Evolutionary conservation across 1,140 invertebrate species (phyloP).

Genomic region (Zaprionus lachaisei): DNA sequence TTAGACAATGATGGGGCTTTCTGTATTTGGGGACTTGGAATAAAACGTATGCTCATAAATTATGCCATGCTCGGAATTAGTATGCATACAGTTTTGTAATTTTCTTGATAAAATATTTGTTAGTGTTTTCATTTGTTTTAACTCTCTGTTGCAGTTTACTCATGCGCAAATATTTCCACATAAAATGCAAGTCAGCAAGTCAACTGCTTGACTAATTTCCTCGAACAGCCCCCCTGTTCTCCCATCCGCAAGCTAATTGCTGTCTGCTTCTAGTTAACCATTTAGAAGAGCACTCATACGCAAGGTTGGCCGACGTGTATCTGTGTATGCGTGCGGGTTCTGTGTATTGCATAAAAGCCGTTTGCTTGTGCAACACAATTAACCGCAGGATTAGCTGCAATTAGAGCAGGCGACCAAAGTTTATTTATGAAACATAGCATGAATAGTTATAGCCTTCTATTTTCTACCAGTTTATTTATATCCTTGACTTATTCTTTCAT

Average conservation of each 20-base stretch:
- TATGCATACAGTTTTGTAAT: slow-evolving; percentile 15
- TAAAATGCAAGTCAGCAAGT: slow-evolving; percentile 40
- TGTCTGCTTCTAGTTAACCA: slow-evolving; percentile 20
- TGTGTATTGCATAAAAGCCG: background rate
- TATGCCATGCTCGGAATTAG: slow-evolving; percentile 12
- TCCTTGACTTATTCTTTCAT: background rate
- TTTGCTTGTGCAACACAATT: slow-evolving; percentile 16
- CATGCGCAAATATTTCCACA: slow-evolving; percentile 25
- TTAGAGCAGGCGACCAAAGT: background rate
- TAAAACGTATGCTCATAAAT: slow-evolving; percentile 32
- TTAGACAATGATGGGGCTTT: too few species aligned
- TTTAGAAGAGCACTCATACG: slow-evolving; percentile 32
- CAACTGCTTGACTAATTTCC: slow-evolving; percentile 21
- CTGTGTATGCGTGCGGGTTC: background rate
- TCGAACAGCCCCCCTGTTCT: too few species aligned
- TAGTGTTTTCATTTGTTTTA: slow-evolving; percentile 32
- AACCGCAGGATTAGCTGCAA: slow-evolving; percentile 7
- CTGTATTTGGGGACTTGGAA: background rate
- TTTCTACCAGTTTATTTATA: background rate
- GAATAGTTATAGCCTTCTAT: background rate
- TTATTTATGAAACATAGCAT: background rate
- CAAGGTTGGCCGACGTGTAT: slow-evolving; percentile 14
- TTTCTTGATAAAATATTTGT: slow-evolving; percentile 42
- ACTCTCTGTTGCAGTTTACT: slow-evolving; percentile 19
- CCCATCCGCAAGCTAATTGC: background rate